Conservation (phyloP, 2,888 invertebrate species). For the Masnerella sp. region DNA sequence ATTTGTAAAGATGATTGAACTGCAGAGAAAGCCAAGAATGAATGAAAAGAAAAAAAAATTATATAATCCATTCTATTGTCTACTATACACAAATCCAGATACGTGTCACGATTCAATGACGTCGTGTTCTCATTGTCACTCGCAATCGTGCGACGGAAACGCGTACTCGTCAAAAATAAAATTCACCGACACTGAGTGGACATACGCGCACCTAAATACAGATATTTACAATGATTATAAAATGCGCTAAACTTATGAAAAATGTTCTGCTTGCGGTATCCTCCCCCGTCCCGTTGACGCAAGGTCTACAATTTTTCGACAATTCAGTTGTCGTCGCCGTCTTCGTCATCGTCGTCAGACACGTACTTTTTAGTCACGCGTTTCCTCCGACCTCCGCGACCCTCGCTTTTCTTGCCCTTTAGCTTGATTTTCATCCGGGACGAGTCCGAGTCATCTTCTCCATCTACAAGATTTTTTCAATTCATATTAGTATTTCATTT, state of each 20-base stretch:
- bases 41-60: constrained; percentile 16
- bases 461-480: too few relatives aligned
- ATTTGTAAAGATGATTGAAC: too few relatives aligned
- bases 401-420: constrained; percentile 78
- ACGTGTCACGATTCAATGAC: constrained; percentile 35
- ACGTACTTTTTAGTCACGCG: constrained; percentile 82
- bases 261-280: too few relatives aligned
- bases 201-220: constrained; percentile 53
- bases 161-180: too few relatives aligned
- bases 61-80: constrained; percentile 41
- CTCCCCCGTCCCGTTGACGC: too few relatives aligned
- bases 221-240: constrained; percentile 58
- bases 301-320: too few relatives aligned
- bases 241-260: too few relatives aligned
- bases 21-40: not conserved
- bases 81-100: constrained; percentile 50
- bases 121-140: constrained; percentile 15
- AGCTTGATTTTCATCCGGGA: constrained; percentile 88
- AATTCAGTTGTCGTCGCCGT: constrained; percentile 81
- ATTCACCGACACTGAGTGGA: too few relatives aligned
- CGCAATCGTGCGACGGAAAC: constrained; percentile 24
- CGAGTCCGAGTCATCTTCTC: constrained; percentile 82
- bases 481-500: too few relatives aligned
- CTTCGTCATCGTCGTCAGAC: constrained; percentile 83
- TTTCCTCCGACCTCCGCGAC: constrained; percentile 80